These are phyloP conservation scores for Siderastrea radians DNA, from an alignment of 92 coral and sea anemone species.

Conservation along the genomic window DNA sequence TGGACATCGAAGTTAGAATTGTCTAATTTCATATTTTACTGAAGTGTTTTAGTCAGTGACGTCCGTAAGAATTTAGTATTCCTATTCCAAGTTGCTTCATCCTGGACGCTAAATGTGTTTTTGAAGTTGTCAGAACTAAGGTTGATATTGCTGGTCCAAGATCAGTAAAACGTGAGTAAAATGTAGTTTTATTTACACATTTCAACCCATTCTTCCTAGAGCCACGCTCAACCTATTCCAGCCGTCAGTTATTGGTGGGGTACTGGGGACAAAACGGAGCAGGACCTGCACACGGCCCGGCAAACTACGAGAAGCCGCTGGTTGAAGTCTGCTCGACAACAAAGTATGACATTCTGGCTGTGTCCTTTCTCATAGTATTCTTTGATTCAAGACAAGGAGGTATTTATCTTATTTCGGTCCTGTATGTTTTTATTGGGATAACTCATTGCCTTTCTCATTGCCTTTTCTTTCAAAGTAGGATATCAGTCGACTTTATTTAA, in stretches of 20 bases:
- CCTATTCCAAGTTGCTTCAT: too few relatives aligned
- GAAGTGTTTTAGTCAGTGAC: too few relatives aligned
- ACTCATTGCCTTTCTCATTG: too few relatives aligned
- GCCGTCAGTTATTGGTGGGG: constrained; percentile 84
- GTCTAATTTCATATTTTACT: background rate
- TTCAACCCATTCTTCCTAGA: background rate
- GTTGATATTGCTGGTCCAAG: too few relatives aligned
- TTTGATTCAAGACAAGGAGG: constrained; percentile 80
- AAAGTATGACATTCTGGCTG: constrained; percentile 82
- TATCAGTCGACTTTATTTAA: too few relatives aligned
- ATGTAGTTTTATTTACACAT: background rate
- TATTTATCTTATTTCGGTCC: background rate
- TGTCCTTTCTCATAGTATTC: constrained; percentile 70
- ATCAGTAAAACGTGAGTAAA: too few relatives aligned
- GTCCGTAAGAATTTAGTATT: too few relatives aligned
- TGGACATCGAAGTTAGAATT: background rate
- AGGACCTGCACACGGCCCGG: constrained; percentile 79
- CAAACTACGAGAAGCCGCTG: constrained; percentile 82
- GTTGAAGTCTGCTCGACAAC: constrained; percentile 69
- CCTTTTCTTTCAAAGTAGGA: too few relatives aligned
- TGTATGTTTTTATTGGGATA: background rate
- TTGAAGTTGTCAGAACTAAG: too few relatives aligned
- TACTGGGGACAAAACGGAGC: constrained; percentile 95
- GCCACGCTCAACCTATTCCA: constrained; percentile 46
- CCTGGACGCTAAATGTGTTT: too few relatives aligned